Conservation (phyloP, 2,888 invertebrate genomes). For the Eupithecia exiguata region DNA sequence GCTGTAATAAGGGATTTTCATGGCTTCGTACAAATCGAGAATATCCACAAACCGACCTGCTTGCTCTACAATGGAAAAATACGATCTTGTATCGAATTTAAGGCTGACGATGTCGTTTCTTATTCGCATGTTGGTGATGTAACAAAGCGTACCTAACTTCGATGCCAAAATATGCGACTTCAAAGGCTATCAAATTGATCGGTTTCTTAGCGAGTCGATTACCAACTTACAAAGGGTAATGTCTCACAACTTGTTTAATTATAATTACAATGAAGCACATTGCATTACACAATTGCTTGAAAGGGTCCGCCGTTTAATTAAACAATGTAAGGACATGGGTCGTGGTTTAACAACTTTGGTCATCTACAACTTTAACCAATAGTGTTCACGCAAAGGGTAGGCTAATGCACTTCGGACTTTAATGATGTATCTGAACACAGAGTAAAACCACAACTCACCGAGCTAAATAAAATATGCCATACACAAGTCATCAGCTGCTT, state of each 20-base stretch:
- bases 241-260: slow-evolving; percentile 23
- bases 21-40: not conserved
- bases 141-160: not conserved
- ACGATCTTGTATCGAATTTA: not conserved
- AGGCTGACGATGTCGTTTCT: not conserved
- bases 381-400: not conserved
- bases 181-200: not conserved
- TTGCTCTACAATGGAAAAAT: not conserved
- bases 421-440: not conserved
- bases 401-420: not conserved
- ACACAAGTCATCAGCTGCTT: slow-evolving; percentile 36
- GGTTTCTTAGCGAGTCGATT: not conserved
- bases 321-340: slow-evolving; percentile 30
- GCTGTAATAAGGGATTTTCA: not conserved
- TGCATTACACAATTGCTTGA: slow-evolving; percentile 27
- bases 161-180: not conserved
- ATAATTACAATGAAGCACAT: slow-evolving; percentile 28
- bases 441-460: not conserved
- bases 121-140: not conserved
- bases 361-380: slow-evolving; percentile 18
- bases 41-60: not conserved
- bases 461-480: slow-evolving; percentile 23
- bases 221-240: slow-evolving; percentile 8
- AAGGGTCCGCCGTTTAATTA: slow-evolving; percentile 37
- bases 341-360: slow-evolving; percentile 19